Conservation (phyloP, 2,888 invertebrate genomes). For the Dugesia japonica region DNA sequence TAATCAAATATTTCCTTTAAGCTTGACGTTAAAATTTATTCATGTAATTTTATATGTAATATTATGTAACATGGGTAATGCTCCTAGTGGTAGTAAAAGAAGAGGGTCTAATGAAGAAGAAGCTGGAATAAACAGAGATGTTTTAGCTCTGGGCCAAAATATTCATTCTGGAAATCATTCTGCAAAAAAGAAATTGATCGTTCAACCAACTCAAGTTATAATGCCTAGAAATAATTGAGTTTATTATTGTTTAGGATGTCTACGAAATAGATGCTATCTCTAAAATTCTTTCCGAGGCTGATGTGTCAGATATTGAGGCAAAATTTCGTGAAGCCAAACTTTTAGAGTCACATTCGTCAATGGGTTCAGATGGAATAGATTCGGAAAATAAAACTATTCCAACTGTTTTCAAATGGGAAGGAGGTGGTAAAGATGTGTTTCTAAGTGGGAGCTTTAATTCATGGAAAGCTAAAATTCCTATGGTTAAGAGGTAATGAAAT, state of each 20-base stretch:
- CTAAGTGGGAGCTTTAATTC: slow-evolving; percentile 78
- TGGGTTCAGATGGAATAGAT: neutral
- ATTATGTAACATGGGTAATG: slow-evolving; percentile 28
- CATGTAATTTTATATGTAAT: neutral
- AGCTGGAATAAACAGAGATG: neutral
- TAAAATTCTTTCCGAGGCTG: slow-evolving; percentile 25
- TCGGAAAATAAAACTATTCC: slow-evolving; percentile 51
- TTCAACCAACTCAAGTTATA: neutral
- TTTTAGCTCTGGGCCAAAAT: neutral
- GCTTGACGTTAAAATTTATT: neutral
- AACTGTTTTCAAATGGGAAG: slow-evolving; percentile 84
- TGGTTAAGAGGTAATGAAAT: slow-evolving; percentile 61
- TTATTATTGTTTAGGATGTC: neutral
- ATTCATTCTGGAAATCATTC: neutral
- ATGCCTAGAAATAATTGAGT: too few relatives aligned
- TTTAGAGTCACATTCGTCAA: neutral
- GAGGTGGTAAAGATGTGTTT: slow-evolving; percentile 68
- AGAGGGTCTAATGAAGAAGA: slow-evolving; percentile 32
- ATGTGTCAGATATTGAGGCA: slow-evolving; percentile 27
- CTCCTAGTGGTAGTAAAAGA: slow-evolving; percentile 28
- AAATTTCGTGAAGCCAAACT: slow-evolving; percentile 17
- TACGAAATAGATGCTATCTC: slow-evolving; percentile 27
- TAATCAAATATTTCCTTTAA: neutral
- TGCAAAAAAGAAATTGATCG: neutral
- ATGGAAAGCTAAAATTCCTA: slow-evolving; percentile 73